Evolutionary conservation across 2,113 vertebrate genomes (phyloP), one percentile per base, ranked within the genome.

Genomic region (Capreolus pygargus): DNA sequence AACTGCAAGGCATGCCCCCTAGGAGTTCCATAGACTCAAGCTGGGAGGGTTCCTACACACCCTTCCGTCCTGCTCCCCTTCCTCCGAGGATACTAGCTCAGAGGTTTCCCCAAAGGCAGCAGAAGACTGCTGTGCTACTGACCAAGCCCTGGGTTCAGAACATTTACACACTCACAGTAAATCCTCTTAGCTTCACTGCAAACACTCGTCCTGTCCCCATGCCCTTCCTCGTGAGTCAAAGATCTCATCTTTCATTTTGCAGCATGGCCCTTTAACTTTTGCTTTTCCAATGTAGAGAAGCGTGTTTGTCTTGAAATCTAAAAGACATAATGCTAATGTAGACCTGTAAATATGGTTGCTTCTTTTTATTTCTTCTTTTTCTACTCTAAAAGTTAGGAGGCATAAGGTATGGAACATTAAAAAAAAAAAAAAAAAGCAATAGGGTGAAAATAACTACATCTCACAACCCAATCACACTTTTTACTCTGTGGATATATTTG

Each of bases 51-150:
- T 2, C 76, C 14, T 1, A 10, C 15, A 25, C 74, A 57, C 6
- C 13, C 6, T 3, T 1, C 1, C 0, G n/a, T 2, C 33, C 27
- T 1, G 1, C 27, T 30, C 9, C 17, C 28, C 12, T 15, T 21
- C 33, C 43, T 61, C 52, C 3, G 0, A 14, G 25, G 19, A 4
- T 0, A 14, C 36, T 19, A 14, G 36, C 76, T 74, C 93, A 27
- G n/a, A 30, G 0, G 1, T 25, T 7, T 13, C 3, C 70, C 76
- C 4, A 1, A 13, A 4, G 10, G 33, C 33, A 3, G 1, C 2
- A 14, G 54, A 60, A 45, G 36, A 19, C 4, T 0, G 3, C 13
- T 17, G 4, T 8, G 17, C 33, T 2, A 36, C 74, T 2, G 11
- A 84, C 45, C 2, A 3, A 84, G 52, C 30, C 27, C 21, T 61